Conservation (phyloP, 1,140 invertebrate genomes). For the Caenorhabditis latens region DNA sequence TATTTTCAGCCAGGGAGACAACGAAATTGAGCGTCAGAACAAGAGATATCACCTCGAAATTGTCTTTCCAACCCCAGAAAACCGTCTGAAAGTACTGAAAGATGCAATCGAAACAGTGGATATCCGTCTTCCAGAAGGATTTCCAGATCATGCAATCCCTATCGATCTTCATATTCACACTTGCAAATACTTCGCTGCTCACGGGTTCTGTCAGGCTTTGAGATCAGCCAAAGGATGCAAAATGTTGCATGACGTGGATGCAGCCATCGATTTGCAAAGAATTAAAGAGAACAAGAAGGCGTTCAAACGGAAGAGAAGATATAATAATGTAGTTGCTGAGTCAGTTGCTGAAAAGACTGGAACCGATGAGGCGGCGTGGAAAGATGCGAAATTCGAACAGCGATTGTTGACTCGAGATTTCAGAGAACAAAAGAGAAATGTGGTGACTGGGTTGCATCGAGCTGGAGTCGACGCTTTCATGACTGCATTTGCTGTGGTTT, state of each 20-base stretch:
- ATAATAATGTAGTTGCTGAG: conserved; percentile 40
- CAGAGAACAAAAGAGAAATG: conserved; percentile 7
- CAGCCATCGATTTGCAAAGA: conserved; percentile 43
- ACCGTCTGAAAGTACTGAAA: neutral
- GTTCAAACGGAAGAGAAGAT: conserved; percentile 16
- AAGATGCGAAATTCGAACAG: neutral
- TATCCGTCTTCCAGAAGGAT: conserved; percentile 47
- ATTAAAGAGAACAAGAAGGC: conserved; percentile 25
- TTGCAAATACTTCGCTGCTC: conserved; percentile 40
- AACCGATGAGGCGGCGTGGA: conserved; percentile 24
- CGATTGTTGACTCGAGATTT: neutral
- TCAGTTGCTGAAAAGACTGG: conserved; percentile 25
- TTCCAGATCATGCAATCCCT: conserved; percentile 38
- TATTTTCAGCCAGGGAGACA: conserved; percentile 64
- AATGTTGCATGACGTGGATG: conserved; percentile 41
- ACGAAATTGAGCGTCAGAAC: conserved; percentile 55
- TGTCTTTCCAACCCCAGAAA: conserved; percentile 59
- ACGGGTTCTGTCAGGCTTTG: conserved; percentile 48
- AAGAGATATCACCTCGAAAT: conserved; percentile 60
- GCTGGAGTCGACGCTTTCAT: conserved; percentile 53
- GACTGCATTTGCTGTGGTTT: conserved; percentile 52
- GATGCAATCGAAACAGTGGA: conserved; percentile 25
- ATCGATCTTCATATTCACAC: conserved; percentile 3
- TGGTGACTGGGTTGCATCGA: neutral
- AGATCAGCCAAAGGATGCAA: conserved; percentile 7